Evolutionary conservation across 2,888 invertebrate species (phyloP).

Genomic region (Leptinotarsa juncta): DNA sequence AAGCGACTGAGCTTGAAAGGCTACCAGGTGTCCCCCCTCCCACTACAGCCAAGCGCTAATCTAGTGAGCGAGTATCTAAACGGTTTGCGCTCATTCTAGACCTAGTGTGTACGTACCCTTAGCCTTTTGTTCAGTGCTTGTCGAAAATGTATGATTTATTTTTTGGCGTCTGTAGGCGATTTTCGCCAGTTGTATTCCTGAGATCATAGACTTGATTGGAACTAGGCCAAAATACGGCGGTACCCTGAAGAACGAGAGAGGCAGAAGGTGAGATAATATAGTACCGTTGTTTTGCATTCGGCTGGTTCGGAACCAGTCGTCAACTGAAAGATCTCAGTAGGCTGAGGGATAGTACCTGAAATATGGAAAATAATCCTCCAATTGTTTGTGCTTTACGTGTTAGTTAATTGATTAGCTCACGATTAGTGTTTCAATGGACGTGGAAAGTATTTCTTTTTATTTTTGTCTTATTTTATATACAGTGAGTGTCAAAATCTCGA

Average conservation of each 20-base stretch:
- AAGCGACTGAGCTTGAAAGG: too few species aligned
- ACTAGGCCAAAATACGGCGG: conserved; percentile 99
- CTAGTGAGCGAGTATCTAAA: too few species aligned
- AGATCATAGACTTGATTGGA: conserved; percentile 99
- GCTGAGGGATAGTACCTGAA: conserved; percentile 33
- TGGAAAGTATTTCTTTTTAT: not conserved
- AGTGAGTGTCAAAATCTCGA: not conserved
- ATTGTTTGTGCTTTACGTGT: conserved; percentile 28
- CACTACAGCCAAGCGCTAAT: too few species aligned
- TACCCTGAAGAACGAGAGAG: conserved; percentile 99
- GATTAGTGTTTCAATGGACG: conserved; percentile 5
- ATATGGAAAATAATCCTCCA: not conserved
- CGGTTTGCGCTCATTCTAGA: too few species aligned
- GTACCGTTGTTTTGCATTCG: conserved; percentile 42
- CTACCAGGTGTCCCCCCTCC: too few species aligned
- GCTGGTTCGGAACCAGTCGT: conserved; percentile 41
- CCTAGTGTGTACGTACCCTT: too few species aligned
- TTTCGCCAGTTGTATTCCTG: conserved; percentile 99
- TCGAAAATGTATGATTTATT: conserved; percentile 66
- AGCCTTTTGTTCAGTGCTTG: conserved; percentile 35
- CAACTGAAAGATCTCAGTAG: conserved; percentile 33
- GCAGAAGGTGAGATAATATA: conserved; percentile 92
- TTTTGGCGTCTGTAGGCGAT: conserved; percentile 87
- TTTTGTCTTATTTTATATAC: conserved; percentile 14
- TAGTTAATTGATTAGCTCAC: conserved; percentile 23